Conservation (phyloP, 53 echinoderm and acorn worm genomes). For the Henricia sp. region DNA sequence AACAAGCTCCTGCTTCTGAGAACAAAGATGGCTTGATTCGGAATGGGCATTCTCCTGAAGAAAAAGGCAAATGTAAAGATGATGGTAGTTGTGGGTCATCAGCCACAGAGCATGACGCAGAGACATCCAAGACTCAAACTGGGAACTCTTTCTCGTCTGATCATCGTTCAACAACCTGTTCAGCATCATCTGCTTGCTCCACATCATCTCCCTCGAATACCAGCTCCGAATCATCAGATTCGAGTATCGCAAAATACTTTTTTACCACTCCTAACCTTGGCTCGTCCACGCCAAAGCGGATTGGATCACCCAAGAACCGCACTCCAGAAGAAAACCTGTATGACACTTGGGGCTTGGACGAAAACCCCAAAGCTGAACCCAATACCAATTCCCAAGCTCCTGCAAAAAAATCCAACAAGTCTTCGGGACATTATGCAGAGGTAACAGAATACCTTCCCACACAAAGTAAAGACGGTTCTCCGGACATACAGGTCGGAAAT, state of each 20-base stretch:
- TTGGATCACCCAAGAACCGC: constrained; percentile 32
- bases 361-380: not conserved
- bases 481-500: not conserved
- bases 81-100: not conserved
- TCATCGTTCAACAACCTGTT: constrained; percentile 53
- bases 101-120: constrained; percentile 18
- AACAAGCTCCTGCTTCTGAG: not conserved
- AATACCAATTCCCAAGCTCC: not conserved
- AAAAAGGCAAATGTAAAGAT: constrained; percentile 13
- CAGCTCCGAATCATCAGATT: constrained; percentile 29
- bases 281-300: constrained; percentile 47
- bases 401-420: constrained; percentile 9
- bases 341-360: constrained; percentile 31
- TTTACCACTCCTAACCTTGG: constrained; percentile 44
- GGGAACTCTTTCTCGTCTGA: constrained; percentile 18
- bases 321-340: constrained; percentile 53
- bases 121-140: not conserved
- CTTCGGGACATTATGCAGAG: constrained; percentile 40
- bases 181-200: constrained; percentile 46
- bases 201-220: constrained; percentile 17
- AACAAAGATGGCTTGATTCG: not conserved
- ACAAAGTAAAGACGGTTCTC: not conserved
- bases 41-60: not conserved
- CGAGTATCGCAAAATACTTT: constrained; percentile 28
- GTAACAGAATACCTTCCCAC: constrained; percentile 35